phyloP scores from a whole-genome alignment of 2,113 vertebrate genomes.

The Oreochromis niloticus region DNA sequence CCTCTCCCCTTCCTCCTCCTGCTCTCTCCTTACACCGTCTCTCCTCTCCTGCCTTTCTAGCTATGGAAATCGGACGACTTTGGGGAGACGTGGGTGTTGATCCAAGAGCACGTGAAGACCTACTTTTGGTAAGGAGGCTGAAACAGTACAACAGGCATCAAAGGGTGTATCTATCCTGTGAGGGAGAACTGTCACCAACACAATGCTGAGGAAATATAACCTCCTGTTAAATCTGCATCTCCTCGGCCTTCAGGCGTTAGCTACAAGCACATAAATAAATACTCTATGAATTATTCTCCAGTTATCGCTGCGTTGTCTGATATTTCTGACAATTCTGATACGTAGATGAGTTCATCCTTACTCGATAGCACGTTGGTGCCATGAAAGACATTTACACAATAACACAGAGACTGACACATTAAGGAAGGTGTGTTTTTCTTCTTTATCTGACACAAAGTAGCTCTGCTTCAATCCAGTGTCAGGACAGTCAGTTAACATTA shows the following conservation, averaged over 20 bases:
- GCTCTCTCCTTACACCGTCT: neutral
- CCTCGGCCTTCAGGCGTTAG: neutral
- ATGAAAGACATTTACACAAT: neutral
- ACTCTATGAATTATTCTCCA: rapidly evolving
- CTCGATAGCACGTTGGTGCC: neutral
- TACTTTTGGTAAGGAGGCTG: conserved; percentile 85
- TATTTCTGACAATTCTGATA: neutral
- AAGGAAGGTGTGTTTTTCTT: neutral
- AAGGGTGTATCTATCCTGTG: neutral
- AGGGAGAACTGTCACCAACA: neutral
- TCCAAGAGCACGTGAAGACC: conserved; percentile 95
- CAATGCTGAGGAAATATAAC: neutral
- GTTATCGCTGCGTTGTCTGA: neutral
- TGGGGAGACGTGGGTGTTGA: conserved; percentile 96
- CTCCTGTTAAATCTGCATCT: neutral
- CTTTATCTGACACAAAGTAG: neutral
- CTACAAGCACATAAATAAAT: neutral
- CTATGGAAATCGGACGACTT: conserved; percentile 98
- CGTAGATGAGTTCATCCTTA: neutral
- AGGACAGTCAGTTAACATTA: neutral
- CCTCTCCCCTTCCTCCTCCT: neutral
- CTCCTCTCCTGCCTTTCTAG: conserved; percentile 60
- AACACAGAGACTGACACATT: rapidly evolving
- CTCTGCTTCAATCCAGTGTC: neutral
- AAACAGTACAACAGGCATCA: neutral